phyloP scores from a whole-genome alignment of 2,113 vertebrate species.

The Vanacampus margaritifer region DNA sequence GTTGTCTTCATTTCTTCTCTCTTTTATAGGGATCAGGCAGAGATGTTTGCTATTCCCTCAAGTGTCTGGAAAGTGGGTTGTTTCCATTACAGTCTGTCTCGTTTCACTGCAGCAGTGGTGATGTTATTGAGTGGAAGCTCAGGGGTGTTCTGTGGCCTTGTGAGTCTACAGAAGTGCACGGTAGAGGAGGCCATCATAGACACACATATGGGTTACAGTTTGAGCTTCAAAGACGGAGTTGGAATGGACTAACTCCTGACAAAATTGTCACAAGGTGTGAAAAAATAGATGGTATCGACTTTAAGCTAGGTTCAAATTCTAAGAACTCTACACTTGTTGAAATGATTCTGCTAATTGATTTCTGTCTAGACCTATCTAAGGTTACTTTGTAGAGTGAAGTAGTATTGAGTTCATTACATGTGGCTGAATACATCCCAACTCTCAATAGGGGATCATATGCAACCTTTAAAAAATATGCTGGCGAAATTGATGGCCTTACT shows the following conservation, averaged over 20 bases:
- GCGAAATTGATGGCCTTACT: not conserved
- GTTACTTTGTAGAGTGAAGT: not conserved
- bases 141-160: constrained; percentile 34
- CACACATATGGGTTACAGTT: constrained; percentile 59
- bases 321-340: not conserved
- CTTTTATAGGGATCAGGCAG: constrained; percentile 64
- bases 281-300: not conserved
- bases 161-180: constrained; percentile 22
- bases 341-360: not conserved
- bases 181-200: constrained; percentile 17
- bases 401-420: not conserved
- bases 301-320: not conserved
- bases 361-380: not conserved
- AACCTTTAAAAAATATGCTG: not conserved
- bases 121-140: constrained; percentile 69
- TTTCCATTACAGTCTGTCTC: constrained; percentile 68
- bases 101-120: constrained; percentile 53
- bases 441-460: not conserved
- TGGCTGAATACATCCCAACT: not conserved
- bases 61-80: constrained; percentile 76
- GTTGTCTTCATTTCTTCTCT: constrained; percentile 60
- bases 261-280: constrained; percentile 5
- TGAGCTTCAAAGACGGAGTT: constrained; percentile 56
- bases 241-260: constrained; percentile 34
- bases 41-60: constrained; percentile 72